Conservation (phyloP, 1,140 invertebrate genomes). For the Penaeus chinensis region DNA sequence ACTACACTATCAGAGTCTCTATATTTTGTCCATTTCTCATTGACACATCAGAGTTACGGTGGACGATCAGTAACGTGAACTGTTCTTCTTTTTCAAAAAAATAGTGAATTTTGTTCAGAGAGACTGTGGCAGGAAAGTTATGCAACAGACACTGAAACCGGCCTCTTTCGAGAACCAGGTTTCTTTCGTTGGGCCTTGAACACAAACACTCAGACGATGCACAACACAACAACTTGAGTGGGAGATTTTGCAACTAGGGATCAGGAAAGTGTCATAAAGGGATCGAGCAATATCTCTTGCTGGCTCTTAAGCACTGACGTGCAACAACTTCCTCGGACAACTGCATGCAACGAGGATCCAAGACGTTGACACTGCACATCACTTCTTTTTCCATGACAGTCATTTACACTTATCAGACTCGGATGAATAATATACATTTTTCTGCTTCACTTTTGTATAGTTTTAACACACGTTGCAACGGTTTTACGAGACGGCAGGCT, state of each 20-base stretch:
- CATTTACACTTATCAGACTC: conserved; percentile 6
- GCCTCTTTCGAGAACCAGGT: background rate
- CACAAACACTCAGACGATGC: background rate
- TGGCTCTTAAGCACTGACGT: conserved; percentile 27
- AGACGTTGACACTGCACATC: conserved; percentile 23
- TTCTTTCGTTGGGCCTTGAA: background rate
- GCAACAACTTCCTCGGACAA: conserved; percentile 27
- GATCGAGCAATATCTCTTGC: conserved; percentile 14
- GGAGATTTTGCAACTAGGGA: too few species aligned
- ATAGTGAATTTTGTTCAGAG: background rate
- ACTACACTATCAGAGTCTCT: background rate
- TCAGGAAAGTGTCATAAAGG: background rate
- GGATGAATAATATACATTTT: too few species aligned
- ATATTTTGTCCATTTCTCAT: background rate
- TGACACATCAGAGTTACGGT: background rate
- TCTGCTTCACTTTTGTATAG: background rate
- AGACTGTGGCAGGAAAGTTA: too few species aligned
- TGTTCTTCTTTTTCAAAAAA: background rate
- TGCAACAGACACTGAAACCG: too few species aligned
- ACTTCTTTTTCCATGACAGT: conserved; percentile 9
- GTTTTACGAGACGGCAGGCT: too few species aligned
- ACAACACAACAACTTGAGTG: too few species aligned
- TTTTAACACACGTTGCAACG: conserved; percentile 5
- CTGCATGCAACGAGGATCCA: conserved; percentile 36
- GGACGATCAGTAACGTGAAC: too few species aligned